Conservation (phyloP, 2,797 vertebrate species). For the Malacoraja senta region DNA sequence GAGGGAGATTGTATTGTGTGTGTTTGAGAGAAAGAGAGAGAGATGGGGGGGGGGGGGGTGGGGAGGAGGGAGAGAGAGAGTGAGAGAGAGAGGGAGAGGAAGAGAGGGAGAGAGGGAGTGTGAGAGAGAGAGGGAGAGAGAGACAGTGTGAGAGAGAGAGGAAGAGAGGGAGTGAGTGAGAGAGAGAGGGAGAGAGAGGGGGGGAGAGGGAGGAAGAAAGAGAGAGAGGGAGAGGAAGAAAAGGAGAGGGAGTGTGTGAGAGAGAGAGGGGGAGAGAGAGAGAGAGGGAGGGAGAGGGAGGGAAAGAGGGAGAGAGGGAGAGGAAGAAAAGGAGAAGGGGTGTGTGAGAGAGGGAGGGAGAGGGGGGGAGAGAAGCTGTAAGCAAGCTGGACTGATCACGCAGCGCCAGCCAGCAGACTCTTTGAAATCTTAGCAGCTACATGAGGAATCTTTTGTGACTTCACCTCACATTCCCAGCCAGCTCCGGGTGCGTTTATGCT, state of each 20-base stretch:
- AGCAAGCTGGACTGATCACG: conserved; percentile 16
- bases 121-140: background rate
- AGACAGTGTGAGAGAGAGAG: no score
- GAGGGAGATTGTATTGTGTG: background rate
- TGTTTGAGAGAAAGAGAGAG: background rate
- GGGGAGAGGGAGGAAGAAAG: no score
- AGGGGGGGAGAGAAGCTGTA: background rate
- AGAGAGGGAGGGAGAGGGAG: no score
- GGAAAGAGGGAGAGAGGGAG: no score
- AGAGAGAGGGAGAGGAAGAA: no score
- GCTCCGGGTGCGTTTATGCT: background rate
- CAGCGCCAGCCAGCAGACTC: background rate
- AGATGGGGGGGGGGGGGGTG: background rate
- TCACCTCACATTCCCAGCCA: background rate
- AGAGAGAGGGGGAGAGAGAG: no score
- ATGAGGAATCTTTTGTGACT: conserved; percentile 7
- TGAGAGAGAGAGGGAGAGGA: background rate
- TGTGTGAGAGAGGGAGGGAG: no score
- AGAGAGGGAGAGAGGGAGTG: background rate
- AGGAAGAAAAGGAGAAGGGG: no score
- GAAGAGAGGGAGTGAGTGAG: no score
- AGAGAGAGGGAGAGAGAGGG: no score
- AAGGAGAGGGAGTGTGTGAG: no score
- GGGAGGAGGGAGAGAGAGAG: background rate
- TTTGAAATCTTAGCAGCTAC: background rate